phyloP scores from a whole-genome alignment of 2,888 invertebrate genomes.

The Litoditis marina region DNA sequence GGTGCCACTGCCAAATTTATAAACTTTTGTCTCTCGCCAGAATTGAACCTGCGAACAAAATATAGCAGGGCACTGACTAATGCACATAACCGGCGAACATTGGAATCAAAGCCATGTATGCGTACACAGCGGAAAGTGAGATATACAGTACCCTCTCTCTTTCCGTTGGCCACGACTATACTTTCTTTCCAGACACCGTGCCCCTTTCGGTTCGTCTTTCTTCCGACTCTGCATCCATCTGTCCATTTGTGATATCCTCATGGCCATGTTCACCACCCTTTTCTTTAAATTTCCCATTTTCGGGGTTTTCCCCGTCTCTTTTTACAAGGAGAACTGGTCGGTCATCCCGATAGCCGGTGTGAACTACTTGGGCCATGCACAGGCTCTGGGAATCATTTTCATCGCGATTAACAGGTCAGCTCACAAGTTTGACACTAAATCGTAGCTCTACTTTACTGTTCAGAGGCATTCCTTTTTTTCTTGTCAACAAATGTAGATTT shows the following conservation, averaged over 20 bases:
- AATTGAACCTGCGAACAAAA: too few relatives aligned
- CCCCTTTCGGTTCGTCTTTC: slow-evolving; percentile 40
- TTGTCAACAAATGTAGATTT: background rate
- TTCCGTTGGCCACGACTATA: too few relatives aligned
- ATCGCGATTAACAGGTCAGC: slow-evolving; percentile 39
- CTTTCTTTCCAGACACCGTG: slow-evolving; percentile 34
- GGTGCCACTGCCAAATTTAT: too few relatives aligned
- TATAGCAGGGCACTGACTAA: too few relatives aligned
- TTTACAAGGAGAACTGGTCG: slow-evolving; percentile 40
- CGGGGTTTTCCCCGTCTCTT: slow-evolving; percentile 35
- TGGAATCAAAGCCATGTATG: too few relatives aligned
- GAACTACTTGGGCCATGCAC: slow-evolving; percentile 48
- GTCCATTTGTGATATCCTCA: slow-evolving; percentile 44
- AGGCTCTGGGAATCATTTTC: slow-evolving; percentile 47
- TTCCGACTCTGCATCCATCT: slow-evolving; percentile 48
- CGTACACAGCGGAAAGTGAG: too few relatives aligned
- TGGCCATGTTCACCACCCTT: slow-evolving; percentile 41
- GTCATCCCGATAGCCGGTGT: slow-evolving; percentile 40
- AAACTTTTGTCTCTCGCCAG: too few relatives aligned
- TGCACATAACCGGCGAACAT: too few relatives aligned
- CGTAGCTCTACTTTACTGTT: background rate
- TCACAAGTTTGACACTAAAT: too few relatives aligned
- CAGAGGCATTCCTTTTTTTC: background rate
- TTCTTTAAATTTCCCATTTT: slow-evolving; percentile 49
- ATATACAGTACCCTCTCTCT: too few relatives aligned